These are phyloP conservation scores for Microcaecilia unicolor DNA, from an alignment of 2,797 vertebrate species.

Conservation along the genomic window DNA sequence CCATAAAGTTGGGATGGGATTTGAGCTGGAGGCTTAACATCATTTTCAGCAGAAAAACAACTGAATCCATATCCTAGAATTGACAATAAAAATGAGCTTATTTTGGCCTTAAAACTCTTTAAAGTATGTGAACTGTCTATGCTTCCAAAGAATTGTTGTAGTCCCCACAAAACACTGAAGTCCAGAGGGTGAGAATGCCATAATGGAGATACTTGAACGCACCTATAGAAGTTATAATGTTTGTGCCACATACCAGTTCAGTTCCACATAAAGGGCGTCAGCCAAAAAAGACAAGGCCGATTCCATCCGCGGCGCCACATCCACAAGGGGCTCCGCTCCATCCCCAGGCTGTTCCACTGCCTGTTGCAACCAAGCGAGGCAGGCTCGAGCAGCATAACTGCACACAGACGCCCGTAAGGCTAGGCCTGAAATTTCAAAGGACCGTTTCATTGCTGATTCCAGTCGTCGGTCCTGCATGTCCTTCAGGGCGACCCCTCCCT, in stretches of 20 bases:
- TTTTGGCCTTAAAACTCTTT: constrained; percentile 60
- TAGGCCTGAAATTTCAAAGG: too few relatives aligned
- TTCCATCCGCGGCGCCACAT: too few relatives aligned
- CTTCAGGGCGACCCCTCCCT: too few relatives aligned
- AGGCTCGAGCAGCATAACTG: too few relatives aligned
- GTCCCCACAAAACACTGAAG: constrained; percentile 16
- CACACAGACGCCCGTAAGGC: too few relatives aligned
- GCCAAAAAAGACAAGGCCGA: too few relatives aligned
- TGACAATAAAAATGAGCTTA: constrained; percentile 32
- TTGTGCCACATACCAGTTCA: constrained; percentile 51
- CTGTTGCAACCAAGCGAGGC: too few relatives aligned
- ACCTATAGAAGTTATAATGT: constrained; percentile 42
- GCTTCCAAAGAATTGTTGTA: constrained; percentile 56
- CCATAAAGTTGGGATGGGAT: constrained; percentile 89
- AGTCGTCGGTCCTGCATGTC: too few relatives aligned
- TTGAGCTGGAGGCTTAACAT: constrained; percentile 87
- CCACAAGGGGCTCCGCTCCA: too few relatives aligned
- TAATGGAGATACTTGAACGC: constrained; percentile 37
- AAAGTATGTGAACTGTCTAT: constrained; percentile 50
- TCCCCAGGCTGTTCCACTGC: too few relatives aligned
- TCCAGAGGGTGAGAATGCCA: constrained; percentile 28
- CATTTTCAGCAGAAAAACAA: constrained; percentile 22
- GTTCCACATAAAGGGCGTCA: too few relatives aligned
- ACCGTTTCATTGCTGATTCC: too few relatives aligned
- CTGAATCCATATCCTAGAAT: constrained; percentile 37